A percentile compares a stretch with the other conserved stretches of the same genome.
These are phyloP conservation scores for Alethe castanea DNA, from an alignment of 2,113 vertebrate genomes.

Conservation along the genomic window DNA sequence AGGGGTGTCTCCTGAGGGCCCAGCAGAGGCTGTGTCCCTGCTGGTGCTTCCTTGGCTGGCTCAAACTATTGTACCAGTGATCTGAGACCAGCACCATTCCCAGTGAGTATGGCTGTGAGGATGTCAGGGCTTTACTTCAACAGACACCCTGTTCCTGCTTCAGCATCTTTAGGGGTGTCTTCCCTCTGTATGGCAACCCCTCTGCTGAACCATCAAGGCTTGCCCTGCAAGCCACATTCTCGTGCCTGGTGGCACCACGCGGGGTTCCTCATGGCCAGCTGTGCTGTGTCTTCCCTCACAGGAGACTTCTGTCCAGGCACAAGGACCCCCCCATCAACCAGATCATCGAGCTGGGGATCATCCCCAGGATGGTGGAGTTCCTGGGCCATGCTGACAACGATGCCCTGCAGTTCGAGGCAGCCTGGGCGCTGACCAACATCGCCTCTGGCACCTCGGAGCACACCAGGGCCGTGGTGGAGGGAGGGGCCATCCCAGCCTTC, in stretches of 20 bases:
- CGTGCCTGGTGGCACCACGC: fast-evolving
- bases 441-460: conserved; percentile 87
- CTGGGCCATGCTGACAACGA: conserved; percentile 69
- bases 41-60: not conserved
- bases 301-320: conserved; percentile 84
- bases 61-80: not conserved
- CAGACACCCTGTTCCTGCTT: not conserved
- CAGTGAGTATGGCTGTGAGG: not conserved
- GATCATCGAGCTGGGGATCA: conserved; percentile 80
- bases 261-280: not conserved
- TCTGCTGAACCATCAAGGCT: not conserved
- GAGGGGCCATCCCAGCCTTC: conserved; percentile 82
- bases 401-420: conserved; percentile 87
- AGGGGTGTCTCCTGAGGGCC: not conserved
- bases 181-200: not conserved
- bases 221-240: not conserved
- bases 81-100: not conserved
- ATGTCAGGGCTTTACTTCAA: not conserved
- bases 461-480: conserved; percentile 84
- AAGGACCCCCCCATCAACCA: conserved; percentile 80
- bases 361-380: conserved; percentile 83
- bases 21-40: not conserved
- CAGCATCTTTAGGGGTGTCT: not conserved
- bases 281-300: conserved; percentile 15
- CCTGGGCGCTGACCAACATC: conserved; percentile 92